Evolutionary conservation across 2,797 vertebrate species (phyloP).

Genomic region (Galagoides demidoff): DNA sequence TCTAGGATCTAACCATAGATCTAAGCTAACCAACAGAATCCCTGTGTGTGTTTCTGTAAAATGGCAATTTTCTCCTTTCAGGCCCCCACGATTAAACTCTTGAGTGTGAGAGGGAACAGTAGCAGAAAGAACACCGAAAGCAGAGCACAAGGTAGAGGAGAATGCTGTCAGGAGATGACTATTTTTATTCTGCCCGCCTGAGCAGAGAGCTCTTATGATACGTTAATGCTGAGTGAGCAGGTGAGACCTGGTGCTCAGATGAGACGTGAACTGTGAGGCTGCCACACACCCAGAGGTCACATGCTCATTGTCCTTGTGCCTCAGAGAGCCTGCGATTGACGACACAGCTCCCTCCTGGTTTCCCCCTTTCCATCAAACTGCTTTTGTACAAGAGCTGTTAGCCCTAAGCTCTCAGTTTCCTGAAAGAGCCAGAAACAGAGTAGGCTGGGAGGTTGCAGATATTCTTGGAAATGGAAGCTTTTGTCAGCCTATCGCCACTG

Average conservation of each 20-base stretch:
- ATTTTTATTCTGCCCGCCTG: constrained; percentile 60
- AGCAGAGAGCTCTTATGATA: constrained; percentile 34
- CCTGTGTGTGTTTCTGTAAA: neutral
- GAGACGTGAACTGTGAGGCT: neutral
- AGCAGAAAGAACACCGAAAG: neutral
- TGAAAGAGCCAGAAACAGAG: neutral
- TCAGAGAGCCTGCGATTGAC: constrained; percentile 54
- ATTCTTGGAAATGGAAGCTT: neutral
- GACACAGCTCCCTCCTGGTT: constrained; percentile 1
- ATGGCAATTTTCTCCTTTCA: neutral
- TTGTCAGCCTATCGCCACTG: neutral
- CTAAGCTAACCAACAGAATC: neutral
- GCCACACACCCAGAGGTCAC: neutral
- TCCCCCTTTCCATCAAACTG: constrained; percentile 64
- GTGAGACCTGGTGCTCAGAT: constrained; percentile 21
- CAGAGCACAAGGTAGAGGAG: neutral
- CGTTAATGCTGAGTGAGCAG: constrained; percentile 49
- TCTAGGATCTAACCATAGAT: neutral
- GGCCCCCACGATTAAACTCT: neutral
- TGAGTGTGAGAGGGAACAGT: neutral
- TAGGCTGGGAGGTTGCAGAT: neutral
- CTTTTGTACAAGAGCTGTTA: constrained; percentile 63
- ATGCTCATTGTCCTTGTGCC: constrained; percentile 56
- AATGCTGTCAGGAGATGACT: constrained; percentile 39
- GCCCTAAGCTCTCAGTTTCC: neutral